These are phyloP conservation scores for Dolichopus griseipennis DNA, from an alignment of 2,888 invertebrate species.

Conservation along the genomic window DNA sequence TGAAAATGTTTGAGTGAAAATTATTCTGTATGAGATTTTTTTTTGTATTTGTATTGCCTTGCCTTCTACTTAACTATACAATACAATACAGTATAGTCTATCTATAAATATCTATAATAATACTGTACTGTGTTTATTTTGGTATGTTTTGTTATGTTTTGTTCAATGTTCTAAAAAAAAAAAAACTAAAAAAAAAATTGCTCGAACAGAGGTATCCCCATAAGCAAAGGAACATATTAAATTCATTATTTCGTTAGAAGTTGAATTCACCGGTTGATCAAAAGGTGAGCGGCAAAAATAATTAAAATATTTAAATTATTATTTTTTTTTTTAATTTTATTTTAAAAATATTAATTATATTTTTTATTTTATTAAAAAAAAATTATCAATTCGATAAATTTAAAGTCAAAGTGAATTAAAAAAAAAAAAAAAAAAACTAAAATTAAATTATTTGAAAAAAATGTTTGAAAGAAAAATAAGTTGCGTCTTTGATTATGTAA, in stretches of 20 bases:
- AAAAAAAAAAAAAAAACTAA: not conserved
- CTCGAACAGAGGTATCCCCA: conserved; percentile 7
- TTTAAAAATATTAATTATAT: not conserved
- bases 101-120: not conserved
- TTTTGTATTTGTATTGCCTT: not conserved
- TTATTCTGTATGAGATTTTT: not conserved
- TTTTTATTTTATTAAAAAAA: conserved; percentile 8
- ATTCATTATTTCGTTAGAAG: conserved; percentile 45
- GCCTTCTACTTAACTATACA: too few species aligned
- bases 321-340: conserved; percentile 10
- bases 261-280: conserved; percentile 42
- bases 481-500: too few species aligned
- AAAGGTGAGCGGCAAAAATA: conserved; percentile 30
- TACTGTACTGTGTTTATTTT: not conserved
- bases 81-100: too few species aligned
- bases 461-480: not conserved
- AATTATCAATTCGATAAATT: not conserved
- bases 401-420: not conserved
- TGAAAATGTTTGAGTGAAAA: conserved; percentile 3
- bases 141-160: not conserved
- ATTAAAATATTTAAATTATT: conserved; percentile 13
- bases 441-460: not conserved
- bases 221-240: conserved; percentile 31
- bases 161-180: too few species aligned
- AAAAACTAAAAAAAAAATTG: not conserved